phyloP scores from a whole-genome alignment of 2,113 vertebrate species.

The Oncorhynchus kisutch region DNA sequence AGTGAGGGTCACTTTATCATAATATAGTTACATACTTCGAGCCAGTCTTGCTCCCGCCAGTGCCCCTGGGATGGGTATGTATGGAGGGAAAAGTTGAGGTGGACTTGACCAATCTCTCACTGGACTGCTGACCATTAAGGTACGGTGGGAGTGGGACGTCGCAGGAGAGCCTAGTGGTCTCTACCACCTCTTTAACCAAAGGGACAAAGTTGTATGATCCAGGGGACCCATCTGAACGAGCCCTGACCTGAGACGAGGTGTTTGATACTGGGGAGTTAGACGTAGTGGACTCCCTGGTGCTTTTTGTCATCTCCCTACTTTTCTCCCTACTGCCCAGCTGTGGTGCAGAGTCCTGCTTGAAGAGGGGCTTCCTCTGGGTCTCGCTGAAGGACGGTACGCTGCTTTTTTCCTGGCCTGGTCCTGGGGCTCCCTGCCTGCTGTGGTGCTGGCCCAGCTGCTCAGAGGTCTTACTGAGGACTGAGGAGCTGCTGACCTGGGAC shows the following conservation, averaged over 20 bases:
- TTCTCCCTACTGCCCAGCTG: constrained; percentile 7
- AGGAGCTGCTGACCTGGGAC: too few relatives aligned
- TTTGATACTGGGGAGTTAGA: constrained; percentile 40
- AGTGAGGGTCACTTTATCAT: not conserved
- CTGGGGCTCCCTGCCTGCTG: too few relatives aligned
- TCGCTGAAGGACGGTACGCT: too few relatives aligned
- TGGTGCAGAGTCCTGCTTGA: too few relatives aligned
- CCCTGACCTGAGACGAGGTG: constrained; percentile 31
- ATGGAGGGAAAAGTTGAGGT: constrained; percentile 3
- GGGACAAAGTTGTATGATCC: constrained; percentile 20
- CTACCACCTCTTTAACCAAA: constrained; percentile 20
- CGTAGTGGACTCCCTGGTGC: constrained; percentile 26
- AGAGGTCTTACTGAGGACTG: too few relatives aligned
- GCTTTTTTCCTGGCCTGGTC: too few relatives aligned
- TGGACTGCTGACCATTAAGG: constrained; percentile 36
- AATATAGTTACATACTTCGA: constrained; percentile 53
- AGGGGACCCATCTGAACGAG: constrained; percentile 25
- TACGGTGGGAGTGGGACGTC: constrained; percentile 30
- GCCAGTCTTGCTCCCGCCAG: constrained; percentile 37
- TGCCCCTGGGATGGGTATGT: constrained; percentile 38
- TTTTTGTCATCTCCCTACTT: not conserved
- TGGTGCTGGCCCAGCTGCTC: too few relatives aligned
- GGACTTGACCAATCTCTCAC: constrained; percentile 50
- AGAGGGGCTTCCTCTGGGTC: too few relatives aligned
- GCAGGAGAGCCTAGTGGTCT: constrained; percentile 17